Percentiles rank a stretch among this genome's conserved stretches.
Evolutionary conservation across 2,888 invertebrate genomes (phyloP).

Genomic region (Lithophane socia): DNA sequence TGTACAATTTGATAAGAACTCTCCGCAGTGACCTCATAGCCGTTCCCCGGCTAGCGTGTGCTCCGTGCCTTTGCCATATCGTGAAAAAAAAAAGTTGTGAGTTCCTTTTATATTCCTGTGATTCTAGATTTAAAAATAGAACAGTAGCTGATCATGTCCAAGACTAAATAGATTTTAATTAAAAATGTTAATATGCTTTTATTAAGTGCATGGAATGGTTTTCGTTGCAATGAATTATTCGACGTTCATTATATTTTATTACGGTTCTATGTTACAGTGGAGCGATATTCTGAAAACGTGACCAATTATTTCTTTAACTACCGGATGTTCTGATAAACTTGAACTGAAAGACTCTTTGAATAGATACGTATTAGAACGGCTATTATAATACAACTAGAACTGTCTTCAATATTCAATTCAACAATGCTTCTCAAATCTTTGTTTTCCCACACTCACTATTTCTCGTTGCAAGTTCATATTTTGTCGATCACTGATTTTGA

Average conservation of each 20-base stretch:
- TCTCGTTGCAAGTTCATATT: background rate
- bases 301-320: constrained; percentile 16
- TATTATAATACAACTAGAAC: background rate
- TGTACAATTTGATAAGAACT: constrained; percentile 76
- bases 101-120: constrained; percentile 41
- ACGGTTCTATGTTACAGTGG: constrained; percentile 1
- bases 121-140: constrained; percentile 39
- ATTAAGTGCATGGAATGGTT: constrained; percentile 11
- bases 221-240: constrained; percentile 9
- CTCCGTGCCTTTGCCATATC: constrained; percentile 43
- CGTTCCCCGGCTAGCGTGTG: constrained; percentile 67
- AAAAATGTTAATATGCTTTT: background rate
- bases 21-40: constrained; percentile 78
- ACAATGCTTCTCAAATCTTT: background rate
- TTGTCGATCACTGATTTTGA: background rate
- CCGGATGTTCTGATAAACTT: constrained; percentile 51
- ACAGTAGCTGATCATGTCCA: background rate
- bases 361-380: background rate
- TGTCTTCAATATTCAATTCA: background rate
- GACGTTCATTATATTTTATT: constrained; percentile 10
- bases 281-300: constrained; percentile 18
- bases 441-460: constrained; percentile 1
- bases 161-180: constrained; percentile 32
- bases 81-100: constrained; percentile 63
- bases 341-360: background rate